A percentile compares a stretch with the other conserved stretches of the same genome.
These are phyloP conservation scores for Passer domesticus DNA, from an alignment of 2,113 vertebrate genomes.

Conservation along the genomic window DNA sequence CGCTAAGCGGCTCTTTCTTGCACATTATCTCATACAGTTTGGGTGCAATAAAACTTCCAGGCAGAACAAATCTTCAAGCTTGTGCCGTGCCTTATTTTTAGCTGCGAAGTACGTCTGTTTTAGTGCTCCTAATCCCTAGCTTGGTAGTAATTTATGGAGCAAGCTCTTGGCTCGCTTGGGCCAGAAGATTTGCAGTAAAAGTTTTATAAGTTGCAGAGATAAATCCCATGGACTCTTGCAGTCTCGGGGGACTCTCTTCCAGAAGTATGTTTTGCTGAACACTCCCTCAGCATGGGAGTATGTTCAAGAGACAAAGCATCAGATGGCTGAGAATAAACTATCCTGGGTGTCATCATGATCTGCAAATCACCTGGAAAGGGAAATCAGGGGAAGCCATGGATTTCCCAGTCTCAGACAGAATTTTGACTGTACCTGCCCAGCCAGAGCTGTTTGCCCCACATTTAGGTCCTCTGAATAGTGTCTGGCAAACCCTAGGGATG, in stretches of 20 bases:
- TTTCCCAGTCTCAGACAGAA: background rate
- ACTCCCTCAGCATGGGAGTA: background rate
- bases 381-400: background rate
- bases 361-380: background rate
- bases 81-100: constrained; percentile 63
- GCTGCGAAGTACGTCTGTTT: constrained; percentile 56
- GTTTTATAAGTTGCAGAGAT: constrained; percentile 60
- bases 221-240: constrained; percentile 48
- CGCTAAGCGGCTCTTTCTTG: constrained; percentile 26
- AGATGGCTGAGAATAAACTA: background rate
- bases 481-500: background rate
- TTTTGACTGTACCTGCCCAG: background rate
- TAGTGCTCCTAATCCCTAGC: constrained; percentile 66
- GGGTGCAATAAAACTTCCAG: constrained; percentile 68
- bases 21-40: constrained; percentile 67
- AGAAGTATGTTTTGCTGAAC: constrained; percentile 25
- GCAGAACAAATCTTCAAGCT: constrained; percentile 64
- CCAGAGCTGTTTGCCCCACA: background rate
- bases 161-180: constrained; percentile 12
- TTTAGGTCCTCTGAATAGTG: background rate
- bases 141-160: constrained; percentile 66
- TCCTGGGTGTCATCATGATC: background rate
- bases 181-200: constrained; percentile 62
- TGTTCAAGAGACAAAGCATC: background rate
- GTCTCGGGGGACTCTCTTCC: background rate